Percentiles rank a stretch among this genome's conserved stretches.
phyloP scores from a whole-genome alignment of 2,888 invertebrate genomes.

The Sminthurinus aureus region DNA sequence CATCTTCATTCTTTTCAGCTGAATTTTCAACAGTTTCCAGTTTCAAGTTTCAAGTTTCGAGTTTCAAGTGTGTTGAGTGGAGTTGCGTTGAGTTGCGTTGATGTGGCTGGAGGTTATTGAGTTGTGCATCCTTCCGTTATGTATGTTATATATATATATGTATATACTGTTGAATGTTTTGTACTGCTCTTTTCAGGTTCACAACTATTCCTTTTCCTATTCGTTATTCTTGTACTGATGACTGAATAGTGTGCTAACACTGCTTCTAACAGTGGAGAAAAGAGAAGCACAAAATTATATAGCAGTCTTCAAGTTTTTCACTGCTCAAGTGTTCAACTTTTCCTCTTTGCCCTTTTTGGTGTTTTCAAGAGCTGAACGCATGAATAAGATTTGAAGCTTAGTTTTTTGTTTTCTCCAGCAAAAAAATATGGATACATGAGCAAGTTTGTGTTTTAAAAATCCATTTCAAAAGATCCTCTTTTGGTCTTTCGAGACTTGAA shows the following conservation, averaged over 20 bases:
- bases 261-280: too few species aligned
- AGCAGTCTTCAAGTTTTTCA: neutral
- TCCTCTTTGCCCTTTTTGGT: neutral
- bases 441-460: neutral
- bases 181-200: too few species aligned
- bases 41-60: neutral
- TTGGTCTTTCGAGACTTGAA: slow-evolving; percentile 26
- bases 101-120: neutral
- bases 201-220: too few species aligned
- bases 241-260: too few species aligned
- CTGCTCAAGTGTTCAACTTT: neutral
- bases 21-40: neutral
- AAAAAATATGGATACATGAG: neutral
- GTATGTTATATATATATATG: too few species aligned
- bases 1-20: neutral
- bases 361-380: neutral
- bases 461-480: slow-evolving; percentile 7
- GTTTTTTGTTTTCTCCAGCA: neutral
- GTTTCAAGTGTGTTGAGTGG: neutral
- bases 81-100: neutral
- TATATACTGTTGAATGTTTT: too few species aligned
- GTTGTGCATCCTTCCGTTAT: neutral
- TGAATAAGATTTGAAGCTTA: slow-evolving; percentile 31
- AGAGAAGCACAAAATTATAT: neutral
- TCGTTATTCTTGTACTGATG: too few species aligned